Base-by-base conservation (phyloP, 2,888 invertebrate species). In the Plebejus melissa region DNA sequence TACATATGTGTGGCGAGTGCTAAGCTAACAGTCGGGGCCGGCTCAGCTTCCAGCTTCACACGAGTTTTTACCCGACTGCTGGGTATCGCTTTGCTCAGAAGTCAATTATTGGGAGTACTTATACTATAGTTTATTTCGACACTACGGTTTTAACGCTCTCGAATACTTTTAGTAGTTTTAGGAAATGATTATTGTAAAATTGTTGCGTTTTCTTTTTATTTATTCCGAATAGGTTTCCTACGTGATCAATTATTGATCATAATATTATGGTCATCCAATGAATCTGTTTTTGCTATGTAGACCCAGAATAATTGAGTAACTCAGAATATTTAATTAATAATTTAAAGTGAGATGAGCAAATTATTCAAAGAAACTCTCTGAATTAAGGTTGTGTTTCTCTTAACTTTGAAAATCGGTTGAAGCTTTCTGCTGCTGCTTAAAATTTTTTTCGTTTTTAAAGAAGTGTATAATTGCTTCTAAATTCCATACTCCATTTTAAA, bases 1-100 rank as follows among this genome's bases (percentile, higher is more conserved):
- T 94, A 93, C 84, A 78, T 76, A 58, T 74, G 77, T 78, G 76
- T 77, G 74, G 74, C 77, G 74, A 46, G 76, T 76, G 76, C 74
- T 60, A 70, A 65, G 60, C 57, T 57, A 41, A 70, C 70, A 38
- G 70, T 58, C 75, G 75, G 70, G 41, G 75, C 28, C 41, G 58
- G 46, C 41, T 16, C 32, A 65, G 65, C 32, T 65, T 65, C 11
- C 46, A 46, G 46, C 50, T 16, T 13, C 54, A 54, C 54, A 54
- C 4, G 16, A 54, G 54, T 13, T 54, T 54, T 54, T 3, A 54
- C 54, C 54, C 16, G 54, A 54, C 54, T 46, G 54, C 16, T 54
- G 16, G 16, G 54, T 13, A 4, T 54, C 16, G 54, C 54, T 54
- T 50, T 54, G 54, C 16, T 16, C 16, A 54, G 4, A 46, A 16